Percentiles rank a stretch among this genome's conserved stretches.
Evolutionary conservation across 2,888 invertebrate species (phyloP).

Genomic region (Orchesellides sinensis): DNA sequence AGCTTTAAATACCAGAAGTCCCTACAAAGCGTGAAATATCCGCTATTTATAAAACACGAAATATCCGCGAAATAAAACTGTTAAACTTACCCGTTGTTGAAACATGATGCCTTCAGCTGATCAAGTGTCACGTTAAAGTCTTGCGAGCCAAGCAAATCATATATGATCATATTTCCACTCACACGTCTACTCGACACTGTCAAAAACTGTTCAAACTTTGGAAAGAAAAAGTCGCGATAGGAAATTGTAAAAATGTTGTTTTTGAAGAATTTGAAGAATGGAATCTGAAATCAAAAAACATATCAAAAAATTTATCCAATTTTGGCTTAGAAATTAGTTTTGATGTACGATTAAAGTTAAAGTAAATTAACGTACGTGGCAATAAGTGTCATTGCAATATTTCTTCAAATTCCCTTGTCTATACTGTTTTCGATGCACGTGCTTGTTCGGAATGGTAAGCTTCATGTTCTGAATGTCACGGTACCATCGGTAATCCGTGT

Average conservation of each 20-base stretch:
- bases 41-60: no score
- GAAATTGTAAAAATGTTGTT: conserved; percentile 69
- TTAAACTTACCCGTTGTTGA: conserved; percentile 43
- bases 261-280: conserved; percentile 45
- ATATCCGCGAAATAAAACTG: background rate
- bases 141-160: conserved; percentile 64
- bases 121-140: conserved; percentile 48
- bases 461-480: no score
- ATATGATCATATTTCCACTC: conserved; percentile 71
- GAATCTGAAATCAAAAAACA: conserved; percentile 25
- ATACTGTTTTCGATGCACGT: no score
- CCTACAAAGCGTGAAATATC: conserved; percentile 16
- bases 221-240: conserved; percentile 65
- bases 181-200: conserved; percentile 64
- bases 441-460: no score
- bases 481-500: no score
- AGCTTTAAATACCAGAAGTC: conserved; percentile 56
- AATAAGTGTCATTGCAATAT: background rate
- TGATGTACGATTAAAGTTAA: no score
- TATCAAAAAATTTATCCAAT: background rate
- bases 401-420: no score
- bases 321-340: no score
- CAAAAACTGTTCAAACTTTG: conserved; percentile 73
- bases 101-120: conserved; percentile 62
- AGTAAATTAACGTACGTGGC: background rate